Evolutionary conservation across 1,140 invertebrate genomes (phyloP).

Genomic region (Zaprionus gabonicus): DNA sequence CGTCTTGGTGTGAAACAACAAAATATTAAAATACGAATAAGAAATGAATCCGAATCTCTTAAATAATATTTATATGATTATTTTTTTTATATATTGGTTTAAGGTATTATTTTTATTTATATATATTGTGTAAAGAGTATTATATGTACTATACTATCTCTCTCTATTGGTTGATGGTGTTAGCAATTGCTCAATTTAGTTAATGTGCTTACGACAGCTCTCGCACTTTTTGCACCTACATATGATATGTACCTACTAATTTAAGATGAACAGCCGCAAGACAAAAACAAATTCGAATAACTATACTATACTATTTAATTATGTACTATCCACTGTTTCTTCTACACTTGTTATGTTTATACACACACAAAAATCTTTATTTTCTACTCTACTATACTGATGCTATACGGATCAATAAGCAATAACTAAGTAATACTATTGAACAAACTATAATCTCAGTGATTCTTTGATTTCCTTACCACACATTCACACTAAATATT

Average conservation of each 20-base stretch:
- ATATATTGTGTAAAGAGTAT: slow-evolving; percentile 37
- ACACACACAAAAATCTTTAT: slow-evolving; percentile 43
- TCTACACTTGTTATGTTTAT: slow-evolving; percentile 75
- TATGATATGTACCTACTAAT: slow-evolving; percentile 65
- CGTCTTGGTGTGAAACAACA: slow-evolving; percentile 6
- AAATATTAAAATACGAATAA: slow-evolving; percentile 11
- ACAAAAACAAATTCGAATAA: slow-evolving; percentile 19
- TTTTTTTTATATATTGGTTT: slow-evolving; percentile 24
- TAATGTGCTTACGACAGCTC: slow-evolving; percentile 41
- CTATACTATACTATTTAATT: slow-evolving; percentile 40
- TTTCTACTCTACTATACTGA: slow-evolving; percentile 14
- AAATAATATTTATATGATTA: slow-evolving; percentile 23
- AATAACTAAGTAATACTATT: slow-evolving; percentile 21
- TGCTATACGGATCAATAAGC: slow-evolving; percentile 27
- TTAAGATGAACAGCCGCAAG: slow-evolving; percentile 56
- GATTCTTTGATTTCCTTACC: slow-evolving; percentile 37
- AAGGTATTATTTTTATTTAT: slow-evolving; percentile 32
- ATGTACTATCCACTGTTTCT: slow-evolving; percentile 40
- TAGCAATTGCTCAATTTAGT: slow-evolving; percentile 77
- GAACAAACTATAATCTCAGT: slow-evolving; percentile 58
- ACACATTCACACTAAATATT: slow-evolving; percentile 4
- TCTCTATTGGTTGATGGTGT: slow-evolving; percentile 61
- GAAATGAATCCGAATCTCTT: slow-evolving; percentile 38
- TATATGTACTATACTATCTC: slow-evolving; percentile 25
- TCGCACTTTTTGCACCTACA: slow-evolving; percentile 53